Conservation (phyloP, 2,888 invertebrate species). For the Carpatolechia fugitivella region DNA sequence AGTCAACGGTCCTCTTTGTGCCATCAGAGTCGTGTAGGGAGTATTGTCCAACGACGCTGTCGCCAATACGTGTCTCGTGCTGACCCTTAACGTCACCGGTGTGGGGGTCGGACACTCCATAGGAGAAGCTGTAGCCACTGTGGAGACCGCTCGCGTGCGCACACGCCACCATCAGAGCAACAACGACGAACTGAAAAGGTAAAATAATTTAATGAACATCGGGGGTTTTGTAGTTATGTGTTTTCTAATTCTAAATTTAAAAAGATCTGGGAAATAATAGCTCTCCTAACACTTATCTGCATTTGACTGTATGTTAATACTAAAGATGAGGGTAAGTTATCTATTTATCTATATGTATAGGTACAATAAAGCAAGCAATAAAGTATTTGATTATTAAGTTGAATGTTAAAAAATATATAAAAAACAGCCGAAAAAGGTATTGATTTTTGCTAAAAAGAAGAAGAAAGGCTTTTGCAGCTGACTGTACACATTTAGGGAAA, state of each 20-base stretch:
- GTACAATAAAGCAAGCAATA: too few relatives aligned
- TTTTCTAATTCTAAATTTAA: too few relatives aligned
- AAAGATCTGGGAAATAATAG: neutral
- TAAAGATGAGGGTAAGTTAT: too few relatives aligned
- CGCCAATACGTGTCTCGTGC: constrained; percentile 81
- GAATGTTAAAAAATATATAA: too few relatives aligned
- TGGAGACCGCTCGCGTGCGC: constrained; percentile 29
- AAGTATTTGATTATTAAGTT: too few relatives aligned
- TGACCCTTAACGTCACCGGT: constrained; percentile 77
- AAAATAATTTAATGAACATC: constrained; percentile 21
- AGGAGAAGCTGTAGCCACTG: constrained; percentile 68
- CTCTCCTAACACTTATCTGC: neutral
- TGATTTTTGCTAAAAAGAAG: too few relatives aligned
- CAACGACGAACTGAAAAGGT: constrained; percentile 64
- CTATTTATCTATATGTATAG: too few relatives aligned
- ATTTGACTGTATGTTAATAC: too few relatives aligned
- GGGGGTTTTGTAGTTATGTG: too few relatives aligned
- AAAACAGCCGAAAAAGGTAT: too few relatives aligned
- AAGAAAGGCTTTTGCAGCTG: too few relatives aligned
- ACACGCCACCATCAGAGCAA: constrained; percentile 66
- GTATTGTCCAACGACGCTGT: constrained; percentile 79
- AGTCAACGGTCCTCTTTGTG: constrained; percentile 81
- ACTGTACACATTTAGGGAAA: too few relatives aligned
- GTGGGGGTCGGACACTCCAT: constrained; percentile 70
- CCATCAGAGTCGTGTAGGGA: constrained; percentile 80